phyloP scores from a whole-genome alignment of 2,797 vertebrate species.

The Tragelaphus oryx region DNA sequence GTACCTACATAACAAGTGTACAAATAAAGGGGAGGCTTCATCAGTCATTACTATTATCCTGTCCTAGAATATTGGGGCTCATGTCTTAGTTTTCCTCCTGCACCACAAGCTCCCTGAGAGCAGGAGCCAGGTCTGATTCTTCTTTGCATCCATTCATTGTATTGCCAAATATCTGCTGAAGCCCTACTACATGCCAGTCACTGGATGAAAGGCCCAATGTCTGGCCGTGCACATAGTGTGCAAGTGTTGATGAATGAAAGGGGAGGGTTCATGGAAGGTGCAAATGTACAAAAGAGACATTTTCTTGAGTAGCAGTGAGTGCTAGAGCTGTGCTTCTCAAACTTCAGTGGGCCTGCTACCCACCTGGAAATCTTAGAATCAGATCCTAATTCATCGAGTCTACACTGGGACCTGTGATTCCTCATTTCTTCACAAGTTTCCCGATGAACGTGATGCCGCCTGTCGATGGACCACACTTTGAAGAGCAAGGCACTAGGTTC shows the following conservation, averaged over 20 bases:
- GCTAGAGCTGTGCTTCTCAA: background rate
- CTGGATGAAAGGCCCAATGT: background rate
- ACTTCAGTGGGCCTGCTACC: background rate
- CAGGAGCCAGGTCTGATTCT: background rate
- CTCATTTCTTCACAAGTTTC: background rate
- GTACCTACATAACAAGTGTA: background rate
- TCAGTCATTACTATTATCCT: background rate
- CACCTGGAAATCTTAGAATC: background rate
- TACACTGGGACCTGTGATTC: background rate
- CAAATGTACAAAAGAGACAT: background rate
- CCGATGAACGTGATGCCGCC: background rate
- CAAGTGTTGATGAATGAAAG: background rate
- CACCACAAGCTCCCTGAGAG: background rate
- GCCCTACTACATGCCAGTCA: background rate
- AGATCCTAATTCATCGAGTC: background rate
- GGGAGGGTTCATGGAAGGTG: background rate
- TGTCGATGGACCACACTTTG: background rate
- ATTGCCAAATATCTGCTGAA: background rate
- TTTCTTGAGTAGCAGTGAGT: background rate
- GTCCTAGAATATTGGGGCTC: background rate
- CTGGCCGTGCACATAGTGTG: background rate
- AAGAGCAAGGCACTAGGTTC: background rate
- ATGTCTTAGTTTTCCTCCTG: background rate
- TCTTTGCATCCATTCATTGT: background rate
- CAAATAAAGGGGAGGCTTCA: background rate